Conservation (phyloP, 2,797 vertebrate species). For the Enteromius argenteus region DNA sequence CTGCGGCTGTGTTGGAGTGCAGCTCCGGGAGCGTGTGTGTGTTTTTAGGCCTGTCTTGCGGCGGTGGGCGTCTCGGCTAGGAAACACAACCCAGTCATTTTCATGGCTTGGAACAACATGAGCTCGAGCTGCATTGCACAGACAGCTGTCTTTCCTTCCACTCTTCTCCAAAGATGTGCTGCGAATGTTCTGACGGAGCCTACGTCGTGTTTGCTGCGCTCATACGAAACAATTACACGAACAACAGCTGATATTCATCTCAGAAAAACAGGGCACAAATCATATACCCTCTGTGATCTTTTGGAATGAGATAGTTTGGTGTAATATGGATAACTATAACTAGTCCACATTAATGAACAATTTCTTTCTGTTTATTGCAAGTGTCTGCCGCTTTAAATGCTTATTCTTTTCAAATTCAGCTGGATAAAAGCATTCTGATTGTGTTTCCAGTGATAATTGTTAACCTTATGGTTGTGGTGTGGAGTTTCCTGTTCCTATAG, state of each 20-base stretch:
- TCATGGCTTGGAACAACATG: constrained; percentile 76
- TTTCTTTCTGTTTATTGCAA: background rate
- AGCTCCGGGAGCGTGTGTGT: background rate
- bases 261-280: background rate
- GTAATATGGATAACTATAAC: background rate
- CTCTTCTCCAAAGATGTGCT: constrained; percentile 75
- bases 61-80: constrained; percentile 76
- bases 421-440: background rate
- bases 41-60: constrained; percentile 71
- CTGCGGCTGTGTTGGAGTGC: background rate
- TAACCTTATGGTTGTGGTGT: background rate
- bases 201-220: constrained; percentile 76
- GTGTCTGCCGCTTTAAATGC: background rate
- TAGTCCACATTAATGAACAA: background rate
- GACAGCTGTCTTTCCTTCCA: constrained; percentile 49
- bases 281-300: background rate
- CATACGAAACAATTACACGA: constrained; percentile 75
- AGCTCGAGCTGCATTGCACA: constrained; percentile 69
- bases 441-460: background rate
- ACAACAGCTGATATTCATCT: constrained; percentile 31
- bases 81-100: constrained; percentile 76
- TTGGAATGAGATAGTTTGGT: background rate
- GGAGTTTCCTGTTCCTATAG: background rate
- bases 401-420: background rate
- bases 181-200: constrained; percentile 77